phyloP scores from a whole-genome alignment of 1,140 invertebrate genomes.

The Drosophila pruinosa region DNA sequence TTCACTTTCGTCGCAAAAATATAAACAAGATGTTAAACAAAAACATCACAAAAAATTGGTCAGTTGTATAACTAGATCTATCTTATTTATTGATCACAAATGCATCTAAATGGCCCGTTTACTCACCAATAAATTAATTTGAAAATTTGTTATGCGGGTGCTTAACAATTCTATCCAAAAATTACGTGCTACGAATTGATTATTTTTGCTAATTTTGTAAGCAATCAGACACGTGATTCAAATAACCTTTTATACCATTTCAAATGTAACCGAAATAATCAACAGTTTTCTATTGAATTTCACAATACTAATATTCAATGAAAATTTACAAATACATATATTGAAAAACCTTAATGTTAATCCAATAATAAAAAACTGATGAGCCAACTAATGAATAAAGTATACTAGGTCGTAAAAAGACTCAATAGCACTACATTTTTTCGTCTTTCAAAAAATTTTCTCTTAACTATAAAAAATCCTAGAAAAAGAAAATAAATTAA shows the following conservation, averaged over 20 bases:
- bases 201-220: not conserved
- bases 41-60: not conserved
- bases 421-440: too few relatives aligned
- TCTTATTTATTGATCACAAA: constrained; percentile 3
- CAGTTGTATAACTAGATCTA: constrained; percentile 1
- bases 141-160: constrained; percentile 13
- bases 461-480: too few relatives aligned
- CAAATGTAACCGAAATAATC: not conserved
- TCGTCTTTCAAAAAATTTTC: too few relatives aligned
- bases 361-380: too few relatives aligned
- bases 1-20: constrained; percentile 24
- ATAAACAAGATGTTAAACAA: constrained; percentile 8
- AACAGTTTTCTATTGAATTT: not conserved
- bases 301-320: not conserved
- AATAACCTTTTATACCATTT: not conserved
- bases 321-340: not conserved
- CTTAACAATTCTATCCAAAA: constrained; percentile 3
- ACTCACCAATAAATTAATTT: constrained; percentile 10
- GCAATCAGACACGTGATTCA: constrained; percentile 26
- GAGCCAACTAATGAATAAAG: too few relatives aligned
- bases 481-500: too few relatives aligned
- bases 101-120: constrained; percentile 24
- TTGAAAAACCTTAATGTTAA: too few relatives aligned
- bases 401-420: too few relatives aligned
- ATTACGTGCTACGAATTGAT: not conserved